Evolutionary conservation across 2,888 invertebrate genomes (phyloP).

Genomic region (Eubasilissa splendida): DNA sequence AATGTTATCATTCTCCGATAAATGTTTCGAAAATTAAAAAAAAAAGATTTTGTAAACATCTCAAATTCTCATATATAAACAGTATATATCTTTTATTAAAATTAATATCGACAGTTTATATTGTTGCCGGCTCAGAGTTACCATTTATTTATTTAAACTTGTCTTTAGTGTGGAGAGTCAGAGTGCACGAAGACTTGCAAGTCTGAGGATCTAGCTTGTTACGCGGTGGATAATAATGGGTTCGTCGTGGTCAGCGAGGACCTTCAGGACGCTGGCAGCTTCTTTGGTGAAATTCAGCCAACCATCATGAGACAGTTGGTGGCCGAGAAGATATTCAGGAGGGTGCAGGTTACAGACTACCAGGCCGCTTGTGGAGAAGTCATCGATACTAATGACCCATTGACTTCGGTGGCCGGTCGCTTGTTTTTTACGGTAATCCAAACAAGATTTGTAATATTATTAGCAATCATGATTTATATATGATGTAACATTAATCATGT

Average conservation of each 20-base stretch:
- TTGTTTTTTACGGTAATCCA: neutral
- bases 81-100: too few relatives aligned
- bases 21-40: too few relatives aligned
- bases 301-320: neutral
- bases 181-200: conserved; percentile 64
- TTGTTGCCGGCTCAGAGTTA: too few relatives aligned
- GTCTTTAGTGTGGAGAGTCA: conserved; percentile 60
- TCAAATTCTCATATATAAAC: too few relatives aligned
- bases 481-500: too few relatives aligned
- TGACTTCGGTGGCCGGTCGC: neutral
- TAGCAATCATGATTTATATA: too few relatives aligned
- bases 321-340: neutral
- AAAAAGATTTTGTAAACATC: too few relatives aligned
- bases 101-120: too few relatives aligned
- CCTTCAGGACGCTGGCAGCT: conserved; percentile 74
- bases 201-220: conserved; percentile 73
- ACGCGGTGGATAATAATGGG: conserved; percentile 80
- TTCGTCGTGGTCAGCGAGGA: conserved; percentile 76
- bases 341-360: neutral
- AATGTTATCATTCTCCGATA: too few relatives aligned
- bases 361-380: neutral
- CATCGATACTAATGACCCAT: neutral
- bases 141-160: too few relatives aligned
- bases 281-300: conserved; percentile 74
- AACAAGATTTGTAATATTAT: neutral